These are phyloP conservation scores for Cyphomyrus discorhynchus DNA, from an alignment of 2,113 vertebrate species.

Conservation along the genomic window DNA sequence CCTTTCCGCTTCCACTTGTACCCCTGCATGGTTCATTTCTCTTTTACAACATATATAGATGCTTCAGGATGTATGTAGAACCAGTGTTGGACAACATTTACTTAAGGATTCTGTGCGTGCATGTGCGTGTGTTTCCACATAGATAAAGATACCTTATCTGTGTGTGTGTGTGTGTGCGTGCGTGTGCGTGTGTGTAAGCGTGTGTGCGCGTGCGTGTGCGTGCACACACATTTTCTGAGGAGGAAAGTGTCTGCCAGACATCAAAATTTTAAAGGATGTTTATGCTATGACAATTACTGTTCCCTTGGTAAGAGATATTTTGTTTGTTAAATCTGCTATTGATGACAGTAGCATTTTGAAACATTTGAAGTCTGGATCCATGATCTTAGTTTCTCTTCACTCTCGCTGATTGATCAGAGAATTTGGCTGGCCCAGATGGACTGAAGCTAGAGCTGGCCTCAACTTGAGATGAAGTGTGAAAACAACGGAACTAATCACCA, in stretches of 20 bases:
- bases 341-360: background rate
- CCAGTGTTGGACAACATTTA: background rate
- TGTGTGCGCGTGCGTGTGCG: too few relatives aligned
- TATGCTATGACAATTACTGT: background rate
- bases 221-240: background rate
- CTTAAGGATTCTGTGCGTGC: background rate
- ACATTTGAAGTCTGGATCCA: background rate
- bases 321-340: background rate
- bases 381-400: background rate
- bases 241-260: background rate
- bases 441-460: background rate
- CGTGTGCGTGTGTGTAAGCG: too few relatives aligned
- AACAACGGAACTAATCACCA: background rate
- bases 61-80: background rate
- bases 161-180: background rate
- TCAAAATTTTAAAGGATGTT: background rate
- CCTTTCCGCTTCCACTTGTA: background rate
- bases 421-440: background rate
- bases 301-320: background rate
- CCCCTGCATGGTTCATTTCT: background rate
- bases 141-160: background rate
- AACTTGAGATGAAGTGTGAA: background rate
- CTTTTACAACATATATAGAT: background rate
- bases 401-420: background rate
- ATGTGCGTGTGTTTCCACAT: background rate